Base-by-base conservation (phyloP, 2,113 vertebrate species). In the Dolichallabes microphthalmus region DNA sequence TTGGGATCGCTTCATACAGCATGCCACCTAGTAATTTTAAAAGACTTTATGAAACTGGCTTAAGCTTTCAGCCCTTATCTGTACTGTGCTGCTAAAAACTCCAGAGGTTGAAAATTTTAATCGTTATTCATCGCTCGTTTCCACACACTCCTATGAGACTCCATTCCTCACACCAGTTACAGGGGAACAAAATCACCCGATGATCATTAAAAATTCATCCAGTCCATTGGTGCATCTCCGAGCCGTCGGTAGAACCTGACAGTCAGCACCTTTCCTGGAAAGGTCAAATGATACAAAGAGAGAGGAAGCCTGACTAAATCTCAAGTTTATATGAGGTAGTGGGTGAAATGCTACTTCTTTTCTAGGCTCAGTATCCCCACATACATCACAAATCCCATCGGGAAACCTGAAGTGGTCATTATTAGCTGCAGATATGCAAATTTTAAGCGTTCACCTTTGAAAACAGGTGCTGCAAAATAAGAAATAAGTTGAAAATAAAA, bases 151-250 rank as follows among this genome's bases (percentile, higher is more conserved):
- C 17, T 53, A 32, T 63, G 74, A 80, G 78, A 85, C 64, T 30
- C 75, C 61, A 19, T 30, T 30, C 58, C 71, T 79, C 73, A 32
- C 39, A 83, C 30, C 61, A 25, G 58, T 64, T 69, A 76, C 84
- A 77, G 55, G 60, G 81, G 86, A 81, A 88, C 66, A 88, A 69
- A 86, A 55, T 57, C 63, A 85, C 80, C 32, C 64, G 58, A 76
- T 77, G 86, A 78, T 91, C 82, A 91, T 88, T 90, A 88, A 90
- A 88, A 32, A 88, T 86, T 89, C 83, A 89, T 91, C 84, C 85
- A 82, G 86, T 87, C 90, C 86, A 85, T 63, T 64, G 88, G 89
- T 93, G 92, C 87, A 91, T 90, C 90, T 91, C 88, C 69, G 64
- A 88, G 86, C 76, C 82, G 64, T 89, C 88, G 83, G 57, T 1